Base-by-base conservation (phyloP, 1,140 invertebrate species). In the Bombus haemorrhoidalis region DNA sequence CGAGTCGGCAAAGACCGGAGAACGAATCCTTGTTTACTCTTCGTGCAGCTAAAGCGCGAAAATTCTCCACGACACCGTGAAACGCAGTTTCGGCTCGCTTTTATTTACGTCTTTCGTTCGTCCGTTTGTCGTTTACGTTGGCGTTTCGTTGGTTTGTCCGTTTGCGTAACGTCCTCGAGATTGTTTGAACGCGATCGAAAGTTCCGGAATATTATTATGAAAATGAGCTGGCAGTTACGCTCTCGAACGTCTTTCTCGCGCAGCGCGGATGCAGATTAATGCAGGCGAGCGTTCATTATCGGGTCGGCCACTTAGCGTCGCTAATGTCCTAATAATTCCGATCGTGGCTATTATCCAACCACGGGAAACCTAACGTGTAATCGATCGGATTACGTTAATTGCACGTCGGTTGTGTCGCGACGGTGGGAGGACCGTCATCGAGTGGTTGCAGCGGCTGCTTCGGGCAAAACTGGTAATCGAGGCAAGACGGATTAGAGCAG, bases 381-480 rank as follows among this genome's bases (percentile, higher is more conserved):
- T 85, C 77, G 53, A 68, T 66, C 74, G 64, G 34, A 69, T 83
- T 68, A 76, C 77, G 68, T 85, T 85, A 81, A 81, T 85, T 85
- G 69, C 69, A 57, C 34, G 59, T n/a, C 28, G 28, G 59, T n/a
- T 62, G 59, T 47, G 37, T n/a, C 9, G 39, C 53, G 5, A 37
- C 47, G 72, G 8, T 22, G 25, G 66, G 62, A 43, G 57, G 25
- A 18, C 18, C 47, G 5, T 22, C 18, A 53, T 6, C 47, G 47
- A 22, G 1, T 22, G 47, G 47, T 53, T 53, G 18, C 47, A 13
- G 18, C 47, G 47, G 47, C 18, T 53, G 47, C 47, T 53, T 53
- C 25, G 18, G n/a, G 47, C 6, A 72, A 37, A 69, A n/a, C 68
- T 13, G 4, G 13, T 41, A 22, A 59, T 32, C 39, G 13, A 47